A percentile compares a stretch with the other conserved stretches of the same genome.
Conservation (phyloP, 2,888 invertebrate genomes). For the Baronia brevicornis region DNA sequence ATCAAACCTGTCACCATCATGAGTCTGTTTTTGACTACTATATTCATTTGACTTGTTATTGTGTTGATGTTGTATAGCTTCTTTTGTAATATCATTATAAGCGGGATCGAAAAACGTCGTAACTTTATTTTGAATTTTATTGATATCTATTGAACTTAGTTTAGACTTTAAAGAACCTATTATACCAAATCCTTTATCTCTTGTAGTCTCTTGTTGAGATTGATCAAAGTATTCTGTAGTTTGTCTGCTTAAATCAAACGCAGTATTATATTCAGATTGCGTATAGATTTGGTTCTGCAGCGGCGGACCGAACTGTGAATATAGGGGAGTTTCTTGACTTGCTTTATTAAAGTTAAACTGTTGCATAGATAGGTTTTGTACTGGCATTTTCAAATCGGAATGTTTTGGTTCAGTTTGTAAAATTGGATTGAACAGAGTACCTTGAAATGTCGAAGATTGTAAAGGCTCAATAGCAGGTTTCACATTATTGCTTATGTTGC, state of each 20-base stretch:
- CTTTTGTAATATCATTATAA: slow-evolving; percentile 43
- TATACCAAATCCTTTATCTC: slow-evolving; percentile 56
- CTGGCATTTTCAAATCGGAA: slow-evolving; percentile 18
- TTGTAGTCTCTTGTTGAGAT: slow-evolving; percentile 36
- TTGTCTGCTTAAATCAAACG: slow-evolving; percentile 55
- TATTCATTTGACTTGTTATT: slow-evolving; percentile 9
- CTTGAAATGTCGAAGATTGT: slow-evolving; percentile 35
- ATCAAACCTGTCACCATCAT: slow-evolving; percentile 20
- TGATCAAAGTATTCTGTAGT: slow-evolving; percentile 39
- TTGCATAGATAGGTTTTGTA: slow-evolving; percentile 5
- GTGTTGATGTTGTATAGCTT: slow-evolving; percentile 21
- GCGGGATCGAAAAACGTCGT: slow-evolving; percentile 67
- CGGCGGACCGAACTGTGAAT: slow-evolving; percentile 22
- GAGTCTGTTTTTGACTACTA: slow-evolving; percentile 16
- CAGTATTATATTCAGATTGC: slow-evolving; percentile 35
- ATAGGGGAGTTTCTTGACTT: slow-evolving; percentile 14
- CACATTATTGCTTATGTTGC: slow-evolving; percentile 52
- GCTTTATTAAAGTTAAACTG: slow-evolving; percentile 31
- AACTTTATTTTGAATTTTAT: slow-evolving; percentile 63
- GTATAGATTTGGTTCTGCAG: slow-evolving; percentile 21
- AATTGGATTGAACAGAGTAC: slow-evolving; percentile 47
- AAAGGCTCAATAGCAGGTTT: slow-evolving; percentile 45
- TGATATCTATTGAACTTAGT: slow-evolving; percentile 58
- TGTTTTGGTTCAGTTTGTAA: slow-evolving; percentile 16
- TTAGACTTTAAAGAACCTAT: slow-evolving; percentile 68